These are phyloP conservation scores for Oncorhynchus masou DNA, from an alignment of 2,113 vertebrate genomes.

Conservation along the genomic window DNA sequence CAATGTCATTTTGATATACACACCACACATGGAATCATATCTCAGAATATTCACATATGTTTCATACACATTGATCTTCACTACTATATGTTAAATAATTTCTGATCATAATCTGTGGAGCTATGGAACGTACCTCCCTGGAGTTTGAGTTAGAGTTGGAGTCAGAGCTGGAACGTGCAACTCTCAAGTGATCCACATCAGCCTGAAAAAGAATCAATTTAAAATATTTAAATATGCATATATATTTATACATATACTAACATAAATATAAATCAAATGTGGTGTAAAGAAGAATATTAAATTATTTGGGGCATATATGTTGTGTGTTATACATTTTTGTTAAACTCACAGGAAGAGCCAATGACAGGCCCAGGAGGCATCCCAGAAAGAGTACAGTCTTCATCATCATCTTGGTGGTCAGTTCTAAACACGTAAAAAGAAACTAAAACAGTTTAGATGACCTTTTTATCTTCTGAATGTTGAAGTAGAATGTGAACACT, in stretches of 20 bases:
- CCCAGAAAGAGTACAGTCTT: too few species aligned
- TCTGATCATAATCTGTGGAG: neutral
- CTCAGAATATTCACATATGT: too few species aligned
- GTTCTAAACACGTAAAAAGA: neutral
- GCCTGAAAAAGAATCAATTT: neutral
- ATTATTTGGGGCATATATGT: too few species aligned
- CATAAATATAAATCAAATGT: too few species aligned
- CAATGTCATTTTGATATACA: too few species aligned
- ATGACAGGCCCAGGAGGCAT: neutral
- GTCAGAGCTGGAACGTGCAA: conserved; percentile 5
- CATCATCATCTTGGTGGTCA: too few species aligned
- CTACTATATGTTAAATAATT: neutral
- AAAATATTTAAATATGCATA: too few species aligned
- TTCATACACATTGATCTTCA: neutral
- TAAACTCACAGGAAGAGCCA: conserved; percentile 1
- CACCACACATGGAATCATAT: neutral
- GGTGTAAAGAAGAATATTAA: too few species aligned
- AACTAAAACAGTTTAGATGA: too few species aligned
- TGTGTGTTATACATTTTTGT: too few species aligned
- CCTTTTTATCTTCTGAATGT: neutral
- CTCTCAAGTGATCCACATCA: neutral
- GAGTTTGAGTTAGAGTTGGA: conserved; percentile 36
- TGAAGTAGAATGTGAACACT: neutral
- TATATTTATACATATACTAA: neutral
- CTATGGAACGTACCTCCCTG: conserved; percentile 24